Evolutionary conservation across 2,113 vertebrate genomes (phyloP).

Genomic region (Tinamus guttatus): DNA sequence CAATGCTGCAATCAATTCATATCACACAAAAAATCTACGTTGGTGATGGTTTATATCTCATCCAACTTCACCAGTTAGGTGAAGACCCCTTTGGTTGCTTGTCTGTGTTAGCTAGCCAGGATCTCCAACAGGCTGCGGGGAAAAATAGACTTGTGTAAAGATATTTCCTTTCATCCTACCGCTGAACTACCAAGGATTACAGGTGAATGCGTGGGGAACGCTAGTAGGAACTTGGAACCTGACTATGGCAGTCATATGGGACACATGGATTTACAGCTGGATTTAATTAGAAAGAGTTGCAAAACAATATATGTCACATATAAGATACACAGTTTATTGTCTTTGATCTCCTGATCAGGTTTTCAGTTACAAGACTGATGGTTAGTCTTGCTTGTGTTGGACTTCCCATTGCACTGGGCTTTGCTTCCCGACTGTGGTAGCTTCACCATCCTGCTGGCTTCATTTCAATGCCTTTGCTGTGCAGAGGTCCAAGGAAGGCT

Average conservation of each 20-base stretch:
- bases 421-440: neutral
- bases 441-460: neutral
- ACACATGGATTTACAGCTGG: neutral
- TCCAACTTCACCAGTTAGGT: no score
- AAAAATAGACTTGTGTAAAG: neutral
- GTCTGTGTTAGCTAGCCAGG: neutral
- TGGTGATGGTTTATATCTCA: neutral
- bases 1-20: neutral
- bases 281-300: neutral
- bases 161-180: neutral
- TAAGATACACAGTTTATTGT: neutral
- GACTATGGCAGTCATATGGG: neutral
- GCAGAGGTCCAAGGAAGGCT: neutral
- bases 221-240: neutral
- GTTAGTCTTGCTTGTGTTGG: neutral
- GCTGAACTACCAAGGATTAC: neutral
- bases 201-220: neutral
- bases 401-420: fast-evolving
- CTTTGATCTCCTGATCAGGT: neutral
- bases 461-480: neutral
- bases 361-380: neutral
- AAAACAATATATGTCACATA: neutral
- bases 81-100: neutral
- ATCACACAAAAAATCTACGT: neutral
- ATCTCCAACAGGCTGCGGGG: neutral